Evolutionary conservation across 2,113 vertebrate genomes (phyloP).

Genomic region (Arizona elegans): DNA sequence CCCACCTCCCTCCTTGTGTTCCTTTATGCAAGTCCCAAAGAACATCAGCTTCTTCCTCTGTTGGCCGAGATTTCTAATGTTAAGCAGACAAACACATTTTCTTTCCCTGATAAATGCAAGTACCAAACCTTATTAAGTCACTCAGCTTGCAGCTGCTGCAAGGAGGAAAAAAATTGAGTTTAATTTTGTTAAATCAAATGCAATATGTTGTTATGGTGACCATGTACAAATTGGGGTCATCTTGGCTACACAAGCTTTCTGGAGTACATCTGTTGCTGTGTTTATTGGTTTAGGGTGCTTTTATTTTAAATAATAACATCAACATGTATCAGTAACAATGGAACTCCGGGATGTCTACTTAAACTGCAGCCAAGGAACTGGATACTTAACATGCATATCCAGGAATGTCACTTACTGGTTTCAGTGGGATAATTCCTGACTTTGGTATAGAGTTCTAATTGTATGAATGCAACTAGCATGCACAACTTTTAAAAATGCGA

Average conservation of each 20-base stretch:
- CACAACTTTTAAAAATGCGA: neutral
- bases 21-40: neutral
- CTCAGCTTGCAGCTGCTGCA: neutral
- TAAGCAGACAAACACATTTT: neutral
- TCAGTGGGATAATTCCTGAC: neutral
- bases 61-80: neutral
- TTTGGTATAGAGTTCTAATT: neutral
- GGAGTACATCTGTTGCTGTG: neutral
- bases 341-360: neutral
- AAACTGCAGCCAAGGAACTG: neutral
- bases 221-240: neutral
- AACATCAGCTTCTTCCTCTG: neutral
- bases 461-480: neutral
- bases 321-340: neutral
- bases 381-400: neutral
- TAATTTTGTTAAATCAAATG: neutral
- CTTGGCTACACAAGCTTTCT: neutral
- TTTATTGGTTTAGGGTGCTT: neutral
- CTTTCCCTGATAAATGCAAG: neutral
- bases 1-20: too few relatives aligned
- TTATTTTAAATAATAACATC: neutral
- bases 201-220: slow-evolving; percentile 9
- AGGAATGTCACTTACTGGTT: too few relatives aligned
- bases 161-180: neutral
- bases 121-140: neutral